phyloP scores from a whole-genome alignment of 2,888 invertebrate genomes.

The Tinea pellionella region DNA sequence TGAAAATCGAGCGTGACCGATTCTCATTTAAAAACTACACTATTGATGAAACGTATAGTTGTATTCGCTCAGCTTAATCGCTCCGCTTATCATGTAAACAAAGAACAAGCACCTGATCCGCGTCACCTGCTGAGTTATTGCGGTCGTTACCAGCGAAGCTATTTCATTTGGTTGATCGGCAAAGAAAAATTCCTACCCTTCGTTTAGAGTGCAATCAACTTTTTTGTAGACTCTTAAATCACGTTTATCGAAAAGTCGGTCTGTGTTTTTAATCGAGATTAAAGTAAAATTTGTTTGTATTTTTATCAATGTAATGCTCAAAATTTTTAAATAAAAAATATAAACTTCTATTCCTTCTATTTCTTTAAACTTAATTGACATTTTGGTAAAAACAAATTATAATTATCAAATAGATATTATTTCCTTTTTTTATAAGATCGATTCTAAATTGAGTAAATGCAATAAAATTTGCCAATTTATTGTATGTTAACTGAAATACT shows the following conservation, averaged over 20 bases:
- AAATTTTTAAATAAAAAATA: not conserved
- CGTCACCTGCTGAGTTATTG: constrained; percentile 28
- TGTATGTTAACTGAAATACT: too few relatives aligned
- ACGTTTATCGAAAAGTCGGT: constrained; percentile 12
- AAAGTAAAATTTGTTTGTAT: not conserved
- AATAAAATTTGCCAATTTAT: too few relatives aligned
- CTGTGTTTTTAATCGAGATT: constrained; percentile 9
- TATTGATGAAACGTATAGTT: not conserved
- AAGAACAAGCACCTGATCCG: constrained; percentile 26
- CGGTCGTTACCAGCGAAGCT: constrained; percentile 29
- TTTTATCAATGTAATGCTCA: not conserved
- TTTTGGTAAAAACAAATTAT: too few relatives aligned
- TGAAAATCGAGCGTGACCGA: too few relatives aligned
- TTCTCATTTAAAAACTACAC: not conserved
- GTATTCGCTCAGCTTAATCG: not conserved
- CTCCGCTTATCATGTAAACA: not conserved
- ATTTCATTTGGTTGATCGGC: constrained; percentile 30
- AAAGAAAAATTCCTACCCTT: constrained; percentile 24
- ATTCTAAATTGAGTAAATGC: too few relatives aligned
- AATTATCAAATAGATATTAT: too few relatives aligned
- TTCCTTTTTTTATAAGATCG: too few relatives aligned
- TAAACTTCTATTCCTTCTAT: too few relatives aligned
- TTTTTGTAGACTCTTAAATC: constrained; percentile 12
- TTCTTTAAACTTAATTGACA: too few relatives aligned
- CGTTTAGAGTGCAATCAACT: constrained; percentile 13